Base-by-base conservation (phyloP, 2,888 invertebrate genomes). In the Oegoconia quadripuncta region DNA sequence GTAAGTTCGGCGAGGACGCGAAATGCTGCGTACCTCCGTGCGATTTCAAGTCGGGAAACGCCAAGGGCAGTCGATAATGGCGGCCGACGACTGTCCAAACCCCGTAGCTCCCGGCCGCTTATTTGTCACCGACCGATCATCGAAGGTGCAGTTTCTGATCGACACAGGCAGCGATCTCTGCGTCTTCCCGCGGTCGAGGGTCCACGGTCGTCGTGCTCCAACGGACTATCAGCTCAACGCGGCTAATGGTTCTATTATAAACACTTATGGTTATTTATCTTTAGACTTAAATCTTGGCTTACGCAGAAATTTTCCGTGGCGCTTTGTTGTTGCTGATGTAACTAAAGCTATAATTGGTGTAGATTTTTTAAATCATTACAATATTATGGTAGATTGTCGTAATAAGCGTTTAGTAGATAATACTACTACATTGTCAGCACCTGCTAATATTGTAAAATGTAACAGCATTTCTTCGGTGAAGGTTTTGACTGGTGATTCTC, bases 1-100 rank as follows among this genome's bases (percentile, higher is more conserved):
- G 20, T 6, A 45, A 44, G 16, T 46, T 38, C n/a, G 41, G 38
- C 0, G 33, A 35, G 0, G 16, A 31, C 1, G 52, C 49, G 0
- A 27, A 15, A 0, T 44, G 32, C 7, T 54, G 56, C 31, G 22
- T 14, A 1, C 9, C 30, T 1, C 53, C 53, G 2, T 42, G 44
- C 28, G 33, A 25, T 8, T 53, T 32, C 36, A 8, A 40, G 44
- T 6, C 44, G 44, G 46, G 12, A 50, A 51, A 51, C 41, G 18
- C 6, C 2, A 26, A 17, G 30, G 50, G 50, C 49, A 44, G 30
- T 23, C 16, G n/a, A 14, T 39, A 18, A 39, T 39, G 34, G 39
- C 29, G 39, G 32, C 39, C 25, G 34, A 28, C 30, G 39, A 22
- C 34, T 39, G 39, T n/a, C 39, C 34, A 13, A 34, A 15, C 20